Evolutionary conservation across 2,888 invertebrate species (phyloP).

Genomic region (Drosophila infuscata): DNA sequence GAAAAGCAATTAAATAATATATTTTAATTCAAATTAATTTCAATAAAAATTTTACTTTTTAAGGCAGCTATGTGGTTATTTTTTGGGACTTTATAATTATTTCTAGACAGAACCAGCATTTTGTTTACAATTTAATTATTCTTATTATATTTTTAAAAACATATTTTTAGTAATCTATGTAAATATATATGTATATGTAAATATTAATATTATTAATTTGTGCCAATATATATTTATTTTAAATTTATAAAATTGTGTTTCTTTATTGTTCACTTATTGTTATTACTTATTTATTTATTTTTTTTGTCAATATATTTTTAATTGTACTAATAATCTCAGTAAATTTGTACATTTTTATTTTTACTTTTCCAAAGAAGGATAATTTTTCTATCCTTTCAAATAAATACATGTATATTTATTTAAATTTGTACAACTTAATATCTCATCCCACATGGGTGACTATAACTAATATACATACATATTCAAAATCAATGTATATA

Average conservation of each 20-base stretch:
- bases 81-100: neutral
- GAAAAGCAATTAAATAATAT: neutral
- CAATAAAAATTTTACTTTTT: too few species aligned
- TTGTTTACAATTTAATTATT: neutral
- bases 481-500: neutral
- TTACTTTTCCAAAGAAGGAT: neutral
- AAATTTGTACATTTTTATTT: too few species aligned
- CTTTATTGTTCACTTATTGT: too few species aligned
- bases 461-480: neutral
- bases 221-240: neutral
- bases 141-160: neutral
- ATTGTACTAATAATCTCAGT: too few species aligned
- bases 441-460: neutral
- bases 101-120: too few species aligned
- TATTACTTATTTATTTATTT: too few species aligned
- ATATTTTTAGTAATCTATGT: neutral
- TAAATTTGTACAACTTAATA: neutral
- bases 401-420: neutral
- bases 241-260: fast-evolving
- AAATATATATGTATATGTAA: too few species aligned
- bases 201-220: neutral
- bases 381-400: neutral
- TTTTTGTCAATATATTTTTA: too few species aligned
- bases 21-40: neutral
- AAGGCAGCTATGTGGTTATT: neutral